Conservation (phyloP, 35 echinoderm and acorn worm genomes). For the Apostichopus parvimensis region DNA sequence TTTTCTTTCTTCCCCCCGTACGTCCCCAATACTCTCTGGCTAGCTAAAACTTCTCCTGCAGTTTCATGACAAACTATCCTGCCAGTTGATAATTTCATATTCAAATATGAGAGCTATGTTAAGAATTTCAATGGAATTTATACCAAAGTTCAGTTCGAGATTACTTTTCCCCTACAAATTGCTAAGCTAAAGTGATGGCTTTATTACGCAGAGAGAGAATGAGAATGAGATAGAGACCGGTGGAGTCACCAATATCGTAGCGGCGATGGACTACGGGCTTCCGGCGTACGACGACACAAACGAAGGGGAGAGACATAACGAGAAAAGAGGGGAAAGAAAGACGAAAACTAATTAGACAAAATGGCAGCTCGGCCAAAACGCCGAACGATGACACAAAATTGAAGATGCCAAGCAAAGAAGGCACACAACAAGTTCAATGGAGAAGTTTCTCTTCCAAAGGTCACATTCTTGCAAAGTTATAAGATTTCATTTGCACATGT, state of each 20-base stretch:
- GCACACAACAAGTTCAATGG: not conserved
- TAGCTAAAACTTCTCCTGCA: slow-evolving; percentile 13
- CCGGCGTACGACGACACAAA: not conserved
- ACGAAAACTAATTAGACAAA: slow-evolving; percentile 42
- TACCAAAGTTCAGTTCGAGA: slow-evolving; percentile 53
- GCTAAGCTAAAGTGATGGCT: slow-evolving; percentile 41
- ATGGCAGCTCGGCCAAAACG: slow-evolving; percentile 32
- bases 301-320: not conserved
- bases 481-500: slow-evolving; percentile 49
- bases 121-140: slow-evolving; percentile 55
- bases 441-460: slow-evolving; percentile 46
- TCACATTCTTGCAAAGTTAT: slow-evolving; percentile 50
- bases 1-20: not conserved
- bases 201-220: not conserved
- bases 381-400: slow-evolving; percentile 12
- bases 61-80: slow-evolving; percentile 41
- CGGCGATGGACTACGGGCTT: not conserved
- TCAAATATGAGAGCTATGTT: slow-evolving; percentile 52
- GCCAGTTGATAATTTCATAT: slow-evolving; percentile 49
- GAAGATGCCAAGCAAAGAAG: slow-evolving; percentile 8
- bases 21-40: slow-evolving; percentile 39
- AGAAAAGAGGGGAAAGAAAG: not conserved
- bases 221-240: not conserved
- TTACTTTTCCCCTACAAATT: slow-evolving; percentile 50
- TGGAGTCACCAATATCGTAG: not conserved